These are phyloP conservation scores for Tricholaema leucomelas DNA, from an alignment of 2,113 vertebrate species.

Conservation along the genomic window DNA sequence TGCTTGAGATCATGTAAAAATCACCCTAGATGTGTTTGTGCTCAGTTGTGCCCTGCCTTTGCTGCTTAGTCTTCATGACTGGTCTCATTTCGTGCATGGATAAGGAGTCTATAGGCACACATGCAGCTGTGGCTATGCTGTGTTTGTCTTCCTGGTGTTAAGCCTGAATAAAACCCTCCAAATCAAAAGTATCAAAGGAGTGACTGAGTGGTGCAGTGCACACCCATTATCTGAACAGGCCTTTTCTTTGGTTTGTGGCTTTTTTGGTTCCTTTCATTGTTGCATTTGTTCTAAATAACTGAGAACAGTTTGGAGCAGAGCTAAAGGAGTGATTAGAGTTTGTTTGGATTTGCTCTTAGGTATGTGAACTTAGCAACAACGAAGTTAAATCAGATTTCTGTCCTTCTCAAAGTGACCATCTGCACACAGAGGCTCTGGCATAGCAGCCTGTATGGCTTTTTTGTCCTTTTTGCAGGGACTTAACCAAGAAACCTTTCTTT, in stretches of 20 bases:
- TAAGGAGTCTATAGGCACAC: background rate
- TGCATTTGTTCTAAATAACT: background rate
- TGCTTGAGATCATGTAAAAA: background rate
- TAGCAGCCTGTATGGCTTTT: background rate
- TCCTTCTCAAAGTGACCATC: background rate
- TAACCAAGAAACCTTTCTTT: background rate
- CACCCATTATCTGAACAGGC: background rate
- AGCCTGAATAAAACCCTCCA: background rate
- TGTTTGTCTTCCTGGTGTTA: background rate
- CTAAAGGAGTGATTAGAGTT: background rate
- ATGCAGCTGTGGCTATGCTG: background rate
- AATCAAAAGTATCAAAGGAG: background rate
- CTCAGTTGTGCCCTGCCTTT: background rate
- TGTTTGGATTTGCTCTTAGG: background rate
- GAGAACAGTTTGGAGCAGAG: background rate
- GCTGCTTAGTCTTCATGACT: background rate
- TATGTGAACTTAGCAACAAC: background rate
- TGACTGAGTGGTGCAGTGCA: no score
- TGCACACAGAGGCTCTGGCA: background rate
- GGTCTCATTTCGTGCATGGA: background rate
- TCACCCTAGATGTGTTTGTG: background rate
- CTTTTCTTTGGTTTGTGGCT: background rate
- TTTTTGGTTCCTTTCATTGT: background rate
- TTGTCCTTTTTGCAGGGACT: background rate
- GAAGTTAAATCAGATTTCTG: background rate